Conservation (phyloP, 2,797 vertebrate genomes). For the Astyanax mexicanus region DNA sequence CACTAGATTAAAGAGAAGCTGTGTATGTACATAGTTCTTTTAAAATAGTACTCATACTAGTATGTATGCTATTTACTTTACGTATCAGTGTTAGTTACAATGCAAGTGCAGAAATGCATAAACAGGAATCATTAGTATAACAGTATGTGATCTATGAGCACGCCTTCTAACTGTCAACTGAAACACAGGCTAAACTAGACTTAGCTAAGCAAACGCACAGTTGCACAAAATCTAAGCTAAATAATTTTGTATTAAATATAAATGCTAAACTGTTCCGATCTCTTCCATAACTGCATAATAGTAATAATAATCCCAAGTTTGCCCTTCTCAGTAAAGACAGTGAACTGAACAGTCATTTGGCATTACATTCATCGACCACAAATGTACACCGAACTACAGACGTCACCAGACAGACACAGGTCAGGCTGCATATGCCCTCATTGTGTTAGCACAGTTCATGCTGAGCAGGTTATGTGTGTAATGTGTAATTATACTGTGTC, state of each 20-base stretch:
- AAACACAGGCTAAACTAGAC: constrained; percentile 18
- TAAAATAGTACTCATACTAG: neutral
- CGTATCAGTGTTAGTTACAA: neutral
- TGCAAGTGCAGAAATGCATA: constrained; percentile 24
- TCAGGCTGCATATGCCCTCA: constrained; percentile 28
- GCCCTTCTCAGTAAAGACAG: neutral
- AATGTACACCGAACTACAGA: constrained; percentile 12
- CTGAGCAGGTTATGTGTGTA: constrained; percentile 46
- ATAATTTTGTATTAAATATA: constrained; percentile 23
- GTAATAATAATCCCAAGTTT: neutral
- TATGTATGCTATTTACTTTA: constrained; percentile 6
- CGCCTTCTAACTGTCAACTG: constrained; percentile 5
- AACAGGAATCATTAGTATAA: neutral
- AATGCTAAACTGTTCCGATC: neutral
- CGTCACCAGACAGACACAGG: constrained; percentile 41
- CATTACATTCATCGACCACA: constrained; percentile 16
- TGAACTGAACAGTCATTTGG: constrained; percentile 12
- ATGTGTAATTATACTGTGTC: constrained; percentile 45
- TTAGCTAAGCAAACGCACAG: constrained; percentile 26
- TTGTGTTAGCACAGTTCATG: constrained; percentile 34
- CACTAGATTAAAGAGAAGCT: too few relatives aligned
- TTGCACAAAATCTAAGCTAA: neutral
- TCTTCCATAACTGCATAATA: neutral
- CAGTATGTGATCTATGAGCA: neutral
- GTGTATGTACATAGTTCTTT: too few relatives aligned